Conservation (phyloP, 2,888 invertebrate species). For the Diarsia brunnea region DNA sequence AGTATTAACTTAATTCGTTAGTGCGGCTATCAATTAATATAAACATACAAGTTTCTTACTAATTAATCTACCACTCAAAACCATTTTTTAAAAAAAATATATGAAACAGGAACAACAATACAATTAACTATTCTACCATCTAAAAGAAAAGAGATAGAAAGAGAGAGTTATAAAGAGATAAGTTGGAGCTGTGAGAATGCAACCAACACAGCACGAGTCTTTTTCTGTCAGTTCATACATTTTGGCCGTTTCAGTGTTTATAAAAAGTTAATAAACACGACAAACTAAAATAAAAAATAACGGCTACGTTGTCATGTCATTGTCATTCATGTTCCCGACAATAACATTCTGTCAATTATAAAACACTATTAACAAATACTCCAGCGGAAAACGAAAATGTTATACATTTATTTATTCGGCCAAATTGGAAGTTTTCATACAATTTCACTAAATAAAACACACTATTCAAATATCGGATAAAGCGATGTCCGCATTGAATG, state of each 20-base stretch:
- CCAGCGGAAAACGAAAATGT: constrained; percentile 18
- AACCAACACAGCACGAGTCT: neutral
- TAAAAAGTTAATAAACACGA: neutral
- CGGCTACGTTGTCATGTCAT: no score
- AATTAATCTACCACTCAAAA: no score
- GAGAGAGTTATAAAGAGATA: neutral
- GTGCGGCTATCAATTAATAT: no score
- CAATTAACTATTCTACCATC: no score
- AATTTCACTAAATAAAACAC: constrained; percentile 33
- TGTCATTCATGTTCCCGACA: constrained; percentile 8
- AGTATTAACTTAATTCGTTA: no score
- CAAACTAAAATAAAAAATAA: constrained; percentile 12
- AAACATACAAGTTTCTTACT: no score
- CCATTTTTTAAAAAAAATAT: no score
- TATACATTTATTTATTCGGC: constrained; percentile 17
- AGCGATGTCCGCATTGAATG: constrained; percentile 41
- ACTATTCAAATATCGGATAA: constrained; percentile 58
- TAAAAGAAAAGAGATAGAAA: no score
- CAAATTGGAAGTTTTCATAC: constrained; percentile 41
- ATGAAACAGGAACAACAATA: no score
- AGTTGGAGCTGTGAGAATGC: neutral
- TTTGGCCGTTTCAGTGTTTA: neutral
- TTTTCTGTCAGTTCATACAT: neutral
- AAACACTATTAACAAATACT: constrained; percentile 14
- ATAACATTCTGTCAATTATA: constrained; percentile 16